Conservation (phyloP, 2,888 invertebrate genomes). For the Thalpophila matura region DNA sequence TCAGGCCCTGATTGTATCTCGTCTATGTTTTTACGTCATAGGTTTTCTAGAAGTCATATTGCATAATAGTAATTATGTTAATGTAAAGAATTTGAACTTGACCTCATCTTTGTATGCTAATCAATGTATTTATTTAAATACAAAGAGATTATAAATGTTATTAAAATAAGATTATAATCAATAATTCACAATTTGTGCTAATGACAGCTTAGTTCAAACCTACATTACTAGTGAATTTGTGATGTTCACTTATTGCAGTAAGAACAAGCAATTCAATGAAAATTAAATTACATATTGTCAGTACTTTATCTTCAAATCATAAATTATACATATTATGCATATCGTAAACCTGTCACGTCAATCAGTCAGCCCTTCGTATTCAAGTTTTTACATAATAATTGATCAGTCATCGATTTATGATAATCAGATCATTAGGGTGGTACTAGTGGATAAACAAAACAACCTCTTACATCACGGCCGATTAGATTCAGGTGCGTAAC, state of each 20-base stretch:
- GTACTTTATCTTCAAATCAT: slow-evolving; percentile 33
- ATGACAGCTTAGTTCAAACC: slow-evolving; percentile 20
- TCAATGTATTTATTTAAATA: slow-evolving; percentile 21
- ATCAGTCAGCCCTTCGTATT: slow-evolving; percentile 41
- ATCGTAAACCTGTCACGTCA: slow-evolving; percentile 56
- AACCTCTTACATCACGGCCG: slow-evolving; percentile 53
- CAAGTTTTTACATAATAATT: slow-evolving; percentile 37
- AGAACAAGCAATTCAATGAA: slow-evolving; percentile 25
- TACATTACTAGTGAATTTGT: slow-evolving; percentile 26
- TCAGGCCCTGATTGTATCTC: slow-evolving; percentile 3
- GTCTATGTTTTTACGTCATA: background rate
- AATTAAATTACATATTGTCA: slow-evolving; percentile 37
- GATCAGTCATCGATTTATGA: slow-evolving; percentile 31
- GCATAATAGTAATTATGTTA: slow-evolving; percentile 32
- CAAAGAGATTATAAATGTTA: slow-evolving; percentile 6
- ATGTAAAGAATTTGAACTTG: slow-evolving; percentile 52
- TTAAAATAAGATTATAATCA: slow-evolving; percentile 3
- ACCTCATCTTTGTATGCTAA: slow-evolving; percentile 45
- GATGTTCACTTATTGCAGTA: slow-evolving; percentile 15
- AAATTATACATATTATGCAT: slow-evolving; percentile 47
- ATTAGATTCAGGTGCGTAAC: slow-evolving; percentile 59
- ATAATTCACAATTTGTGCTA: slow-evolving; percentile 17
- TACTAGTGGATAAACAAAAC: slow-evolving; percentile 29
- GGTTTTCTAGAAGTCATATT: slow-evolving; percentile 16
- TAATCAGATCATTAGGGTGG: slow-evolving; percentile 36